phyloP scores from a whole-genome alignment of 23 tunicate species.

The Halocynthia aurantium region DNA sequence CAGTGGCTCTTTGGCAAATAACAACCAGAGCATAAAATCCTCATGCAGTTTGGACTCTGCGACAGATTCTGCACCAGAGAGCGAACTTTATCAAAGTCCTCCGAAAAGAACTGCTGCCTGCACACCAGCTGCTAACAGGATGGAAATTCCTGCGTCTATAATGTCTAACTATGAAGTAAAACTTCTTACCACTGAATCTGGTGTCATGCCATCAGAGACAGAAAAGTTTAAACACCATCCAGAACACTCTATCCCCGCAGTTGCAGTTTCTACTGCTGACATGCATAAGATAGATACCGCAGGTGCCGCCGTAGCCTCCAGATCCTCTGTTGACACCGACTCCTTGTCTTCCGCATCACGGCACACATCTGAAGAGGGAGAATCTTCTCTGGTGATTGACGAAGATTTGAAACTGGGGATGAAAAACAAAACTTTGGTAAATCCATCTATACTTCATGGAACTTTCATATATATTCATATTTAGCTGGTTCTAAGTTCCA shows the following conservation, averaged over 20 bases:
- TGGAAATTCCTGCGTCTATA: background rate
- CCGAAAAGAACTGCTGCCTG: constrained; percentile 1
- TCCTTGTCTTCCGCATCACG: background rate
- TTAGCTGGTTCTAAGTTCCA: no score
- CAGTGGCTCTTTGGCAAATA: background rate
- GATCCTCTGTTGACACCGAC: background rate
- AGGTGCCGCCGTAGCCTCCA: background rate
- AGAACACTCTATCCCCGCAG: no score
- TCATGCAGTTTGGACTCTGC: constrained; percentile 41
- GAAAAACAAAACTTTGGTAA: no score
- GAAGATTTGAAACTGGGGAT: constrained; percentile 14
- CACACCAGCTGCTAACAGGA: background rate
- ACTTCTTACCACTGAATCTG: background rate
- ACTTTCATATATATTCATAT: no score
- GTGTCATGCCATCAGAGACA: no score
- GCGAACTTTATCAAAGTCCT: constrained; percentile 27
- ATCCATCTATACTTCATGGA: no score
- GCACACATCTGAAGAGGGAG: constrained; percentile 15
- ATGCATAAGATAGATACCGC: background rate
- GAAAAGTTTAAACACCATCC: no score
- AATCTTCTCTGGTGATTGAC: constrained; percentile 29
- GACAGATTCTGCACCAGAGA: constrained; percentile 82
- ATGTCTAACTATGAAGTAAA: background rate
- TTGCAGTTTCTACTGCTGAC: background rate
- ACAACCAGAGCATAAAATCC: background rate